Conservation (phyloP, 2,888 invertebrate species). For the Hemaris fuciformis region DNA sequence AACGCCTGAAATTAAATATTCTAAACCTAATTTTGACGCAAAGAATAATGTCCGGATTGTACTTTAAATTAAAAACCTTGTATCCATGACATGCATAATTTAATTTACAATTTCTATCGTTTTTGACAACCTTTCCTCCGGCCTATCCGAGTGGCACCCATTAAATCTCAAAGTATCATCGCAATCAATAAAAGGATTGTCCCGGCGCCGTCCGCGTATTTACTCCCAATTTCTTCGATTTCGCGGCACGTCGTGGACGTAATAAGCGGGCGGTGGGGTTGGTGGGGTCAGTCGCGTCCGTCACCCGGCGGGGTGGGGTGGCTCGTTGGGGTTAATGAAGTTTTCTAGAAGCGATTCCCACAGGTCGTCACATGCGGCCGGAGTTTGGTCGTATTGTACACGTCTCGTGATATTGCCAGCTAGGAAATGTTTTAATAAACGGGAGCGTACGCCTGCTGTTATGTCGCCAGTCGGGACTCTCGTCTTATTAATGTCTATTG, state of each 20-base stretch:
- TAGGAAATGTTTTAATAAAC: slow-evolving; percentile 81
- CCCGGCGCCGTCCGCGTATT: slow-evolving; percentile 69
- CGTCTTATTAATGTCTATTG: slow-evolving; percentile 79
- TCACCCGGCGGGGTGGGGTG: slow-evolving; percentile 43
- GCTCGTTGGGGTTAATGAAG: slow-evolving; percentile 75
- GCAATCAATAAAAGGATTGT: slow-evolving; percentile 75
- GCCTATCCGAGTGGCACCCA: slow-evolving; percentile 49
- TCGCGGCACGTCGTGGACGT: slow-evolving; percentile 79
- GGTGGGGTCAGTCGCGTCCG: slow-evolving; percentile 67
- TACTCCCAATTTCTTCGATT: slow-evolving; percentile 81
- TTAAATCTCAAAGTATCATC: slow-evolving; percentile 69
- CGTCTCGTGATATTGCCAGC: slow-evolving; percentile 74
- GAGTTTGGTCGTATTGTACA: slow-evolving; percentile 78
- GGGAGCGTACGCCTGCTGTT: slow-evolving; percentile 60
- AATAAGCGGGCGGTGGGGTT: slow-evolving; percentile 69
- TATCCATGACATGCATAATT: not conserved
- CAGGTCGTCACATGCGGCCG: slow-evolving; percentile 79
- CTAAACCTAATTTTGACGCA: too few relatives aligned
- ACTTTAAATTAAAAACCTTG: too few relatives aligned
- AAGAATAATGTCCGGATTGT: too few relatives aligned
- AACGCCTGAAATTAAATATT: too few relatives aligned
- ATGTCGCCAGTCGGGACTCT: slow-evolving; percentile 55
- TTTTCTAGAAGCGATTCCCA: slow-evolving; percentile 81
- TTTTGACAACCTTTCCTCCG: not conserved
- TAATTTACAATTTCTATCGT: not conserved